A percentile compares a stretch with the other conserved stretches of the same genome.
Evolutionary conservation across 1,140 invertebrate genomes (phyloP).

Genomic region (Drosophila bifasciata): DNA sequence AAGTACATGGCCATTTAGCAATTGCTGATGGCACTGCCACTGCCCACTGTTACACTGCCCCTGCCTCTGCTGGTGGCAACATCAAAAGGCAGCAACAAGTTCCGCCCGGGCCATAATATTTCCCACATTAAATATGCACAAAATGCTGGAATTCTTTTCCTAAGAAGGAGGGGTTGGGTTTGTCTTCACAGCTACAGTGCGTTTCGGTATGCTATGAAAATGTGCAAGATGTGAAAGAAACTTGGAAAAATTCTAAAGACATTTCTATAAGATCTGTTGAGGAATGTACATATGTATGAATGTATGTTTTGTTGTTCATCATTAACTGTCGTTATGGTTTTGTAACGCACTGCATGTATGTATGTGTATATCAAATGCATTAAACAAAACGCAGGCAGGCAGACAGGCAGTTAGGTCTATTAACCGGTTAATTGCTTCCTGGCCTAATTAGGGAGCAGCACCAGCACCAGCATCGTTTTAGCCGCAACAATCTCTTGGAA

Average conservation of each 20-base stretch:
- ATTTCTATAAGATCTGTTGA: no score
- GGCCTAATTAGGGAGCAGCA: constrained; percentile 65
- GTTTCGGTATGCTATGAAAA: background rate
- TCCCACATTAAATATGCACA: constrained; percentile 74
- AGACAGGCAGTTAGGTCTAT: constrained; percentile 39
- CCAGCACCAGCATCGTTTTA: constrained; percentile 13
- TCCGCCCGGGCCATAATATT: constrained; percentile 57
- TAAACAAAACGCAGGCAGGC: constrained; percentile 35
- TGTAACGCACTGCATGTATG: constrained; percentile 3
- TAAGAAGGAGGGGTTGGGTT: background rate
- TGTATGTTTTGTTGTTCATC: no score
- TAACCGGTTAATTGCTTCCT: constrained; percentile 75
- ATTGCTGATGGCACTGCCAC: constrained; percentile 1
- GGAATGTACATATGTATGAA: no score
- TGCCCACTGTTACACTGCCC: background rate
- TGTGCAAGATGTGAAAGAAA: background rate
- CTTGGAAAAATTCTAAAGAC: background rate
- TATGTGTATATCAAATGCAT: constrained; percentile 32
- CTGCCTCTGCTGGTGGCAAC: constrained; percentile 29
- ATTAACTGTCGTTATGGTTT: background rate
- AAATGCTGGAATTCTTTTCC: constrained; percentile 29
- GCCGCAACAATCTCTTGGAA: constrained; percentile 19
- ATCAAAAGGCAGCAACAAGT: constrained; percentile 50
- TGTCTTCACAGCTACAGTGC: constrained; percentile 8
- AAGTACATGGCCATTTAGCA: constrained; percentile 49